phyloP scores from a whole-genome alignment of 2,113 vertebrate species.

The Phyllostomus discolor region DNA sequence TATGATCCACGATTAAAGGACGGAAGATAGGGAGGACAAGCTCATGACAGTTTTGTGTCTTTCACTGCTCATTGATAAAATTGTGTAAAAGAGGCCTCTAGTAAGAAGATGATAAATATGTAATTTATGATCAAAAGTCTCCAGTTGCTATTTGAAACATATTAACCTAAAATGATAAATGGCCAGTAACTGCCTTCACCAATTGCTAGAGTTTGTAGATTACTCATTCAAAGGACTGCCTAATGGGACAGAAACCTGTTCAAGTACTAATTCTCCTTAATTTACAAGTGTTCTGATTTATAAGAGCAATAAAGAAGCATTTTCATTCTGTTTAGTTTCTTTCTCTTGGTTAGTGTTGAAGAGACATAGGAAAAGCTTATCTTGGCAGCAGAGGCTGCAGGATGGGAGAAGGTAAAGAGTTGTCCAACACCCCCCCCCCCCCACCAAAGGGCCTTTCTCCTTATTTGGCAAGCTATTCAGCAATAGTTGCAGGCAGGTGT shows the following conservation, averaged over 20 bases:
- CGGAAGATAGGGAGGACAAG: background rate
- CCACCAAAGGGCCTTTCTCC: background rate
- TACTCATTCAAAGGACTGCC: constrained; percentile 31
- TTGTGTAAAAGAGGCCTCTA: background rate
- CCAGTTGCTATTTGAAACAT: constrained; percentile 24
- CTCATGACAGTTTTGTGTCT: background rate
- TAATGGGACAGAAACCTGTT: constrained; percentile 22
- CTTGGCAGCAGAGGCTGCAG: background rate
- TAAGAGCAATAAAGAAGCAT: constrained; percentile 8
- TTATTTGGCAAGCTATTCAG: background rate
- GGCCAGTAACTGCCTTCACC: constrained; percentile 7
- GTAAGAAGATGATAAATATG: background rate
- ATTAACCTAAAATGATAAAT: constrained; percentile 39
- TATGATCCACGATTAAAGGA: background rate
- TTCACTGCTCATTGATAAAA: background rate
- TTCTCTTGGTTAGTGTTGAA: constrained; percentile 13
- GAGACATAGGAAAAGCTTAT: background rate
- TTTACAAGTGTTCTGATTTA: constrained; percentile 44
- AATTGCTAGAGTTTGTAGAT: constrained; percentile 24
- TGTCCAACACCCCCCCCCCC: background rate
- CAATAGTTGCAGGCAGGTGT: background rate
- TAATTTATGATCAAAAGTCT: constrained; percentile 14
- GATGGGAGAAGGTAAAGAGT: background rate
- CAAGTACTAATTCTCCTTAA: constrained; percentile 44
- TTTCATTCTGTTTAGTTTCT: constrained; percentile 27